Percentiles rank a stretch among this genome's conserved stretches.
Conservation (phyloP, 2,888 invertebrate species). For the Trisateles emortualis region DNA sequence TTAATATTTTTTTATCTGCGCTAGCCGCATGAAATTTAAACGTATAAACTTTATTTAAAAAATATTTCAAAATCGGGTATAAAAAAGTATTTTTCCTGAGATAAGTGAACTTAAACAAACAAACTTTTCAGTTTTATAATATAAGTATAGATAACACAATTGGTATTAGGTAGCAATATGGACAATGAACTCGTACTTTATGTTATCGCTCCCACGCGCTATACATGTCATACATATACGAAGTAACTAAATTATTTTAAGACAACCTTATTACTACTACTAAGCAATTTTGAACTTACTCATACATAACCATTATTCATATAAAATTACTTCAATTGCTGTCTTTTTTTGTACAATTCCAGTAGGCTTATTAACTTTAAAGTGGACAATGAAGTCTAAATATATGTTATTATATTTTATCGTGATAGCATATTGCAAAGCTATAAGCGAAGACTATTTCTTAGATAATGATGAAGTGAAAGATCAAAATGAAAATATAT, state of each 20-base stretch:
- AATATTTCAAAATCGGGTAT: too few species aligned
- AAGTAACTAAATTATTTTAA: background rate
- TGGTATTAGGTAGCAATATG: background rate
- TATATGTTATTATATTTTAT: constrained; percentile 21
- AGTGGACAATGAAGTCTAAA: constrained; percentile 18
- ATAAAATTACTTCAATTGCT: background rate
- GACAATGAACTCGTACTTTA: background rate
- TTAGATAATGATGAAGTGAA: constrained; percentile 25
- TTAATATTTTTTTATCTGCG: too few species aligned
- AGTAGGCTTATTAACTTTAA: background rate
- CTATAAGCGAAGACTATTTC: constrained; percentile 59
- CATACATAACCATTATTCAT: background rate
- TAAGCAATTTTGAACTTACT: background rate
- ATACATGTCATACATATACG: background rate
- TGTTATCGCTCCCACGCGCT: background rate
- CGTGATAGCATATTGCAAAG: constrained; percentile 30
- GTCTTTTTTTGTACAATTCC: background rate
- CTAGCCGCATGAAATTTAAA: too few species aligned
- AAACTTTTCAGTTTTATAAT: too few species aligned
- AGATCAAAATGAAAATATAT: constrained; percentile 7
- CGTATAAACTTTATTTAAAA: too few species aligned
- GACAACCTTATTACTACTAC: background rate
- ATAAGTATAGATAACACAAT: background rate
- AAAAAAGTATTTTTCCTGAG: too few species aligned
- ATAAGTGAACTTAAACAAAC: too few species aligned